Conservation (phyloP, 1,140 invertebrate genomes). For the Brachionus koreanus region DNA sequence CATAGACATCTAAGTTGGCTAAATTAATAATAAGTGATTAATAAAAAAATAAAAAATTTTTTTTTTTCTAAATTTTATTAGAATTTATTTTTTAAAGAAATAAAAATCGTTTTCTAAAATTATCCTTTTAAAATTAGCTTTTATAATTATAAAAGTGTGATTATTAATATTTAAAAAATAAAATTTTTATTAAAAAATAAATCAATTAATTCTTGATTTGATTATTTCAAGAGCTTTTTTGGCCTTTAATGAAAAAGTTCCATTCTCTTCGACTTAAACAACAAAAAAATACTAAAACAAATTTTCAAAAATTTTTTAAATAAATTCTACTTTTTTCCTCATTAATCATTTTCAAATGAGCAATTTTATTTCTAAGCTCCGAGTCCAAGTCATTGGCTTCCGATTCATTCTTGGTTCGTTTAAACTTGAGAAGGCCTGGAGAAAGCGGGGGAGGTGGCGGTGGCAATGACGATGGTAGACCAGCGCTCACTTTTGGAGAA, state of each 20-base stretch:
- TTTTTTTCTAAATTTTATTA: too few species aligned
- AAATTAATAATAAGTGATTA: too few species aligned
- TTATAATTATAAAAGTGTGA: too few species aligned
- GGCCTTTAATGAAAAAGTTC: background rate
- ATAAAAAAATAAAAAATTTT: too few species aligned
- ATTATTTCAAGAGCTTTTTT: constrained; percentile 21
- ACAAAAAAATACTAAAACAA: background rate
- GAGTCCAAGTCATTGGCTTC: background rate
- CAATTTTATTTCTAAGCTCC: background rate
- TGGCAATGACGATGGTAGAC: background rate
- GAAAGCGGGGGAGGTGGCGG: background rate
- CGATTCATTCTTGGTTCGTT: background rate
- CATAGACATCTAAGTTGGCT: too few species aligned
- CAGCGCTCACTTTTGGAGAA: background rate
- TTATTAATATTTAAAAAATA: too few species aligned
- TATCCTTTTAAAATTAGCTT: too few species aligned
- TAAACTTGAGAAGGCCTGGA: background rate
- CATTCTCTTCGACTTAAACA: background rate
- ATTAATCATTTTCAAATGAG: background rate
- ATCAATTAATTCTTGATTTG: background rate
- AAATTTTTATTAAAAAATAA: too few species aligned
- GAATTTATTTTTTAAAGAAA: too few species aligned
- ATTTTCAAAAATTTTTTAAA: background rate
- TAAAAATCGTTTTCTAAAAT: too few species aligned
- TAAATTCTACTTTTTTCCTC: background rate